Percentiles rank a stretch among this genome's conserved stretches.
phyloP scores from a whole-genome alignment of 2,113 vertebrate species.

The Ammodytes marinus region DNA sequence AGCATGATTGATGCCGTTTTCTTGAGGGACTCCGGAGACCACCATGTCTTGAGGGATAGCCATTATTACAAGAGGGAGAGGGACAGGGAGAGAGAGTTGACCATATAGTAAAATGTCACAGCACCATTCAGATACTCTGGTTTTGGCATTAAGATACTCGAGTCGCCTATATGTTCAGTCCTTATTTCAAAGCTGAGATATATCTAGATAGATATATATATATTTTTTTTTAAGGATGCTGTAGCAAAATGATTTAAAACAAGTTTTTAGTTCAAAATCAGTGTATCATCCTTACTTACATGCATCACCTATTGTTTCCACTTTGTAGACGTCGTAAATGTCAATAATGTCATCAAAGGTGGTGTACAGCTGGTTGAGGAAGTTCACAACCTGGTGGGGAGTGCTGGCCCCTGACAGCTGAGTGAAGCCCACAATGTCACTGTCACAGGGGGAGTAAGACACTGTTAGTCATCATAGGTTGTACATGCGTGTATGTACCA shows the following conservation, averaged over 20 bases:
- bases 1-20: conserved; percentile 84
- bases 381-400: conserved; percentile 84
- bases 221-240: neutral
- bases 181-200: neutral
- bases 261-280: neutral
- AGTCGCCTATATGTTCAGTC: neutral
- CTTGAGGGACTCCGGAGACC: conserved; percentile 85
- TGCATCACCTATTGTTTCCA: conserved; percentile 87
- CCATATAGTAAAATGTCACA: neutral
- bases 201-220: neutral
- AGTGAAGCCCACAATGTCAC: conserved; percentile 88
- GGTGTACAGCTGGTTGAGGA: conserved; percentile 88
- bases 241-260: neutral
- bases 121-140: neutral
- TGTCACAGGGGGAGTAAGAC: conserved; percentile 42
- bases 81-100: neutral
- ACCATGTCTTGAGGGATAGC: conserved; percentile 82
- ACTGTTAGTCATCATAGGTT: neutral
- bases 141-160: neutral
- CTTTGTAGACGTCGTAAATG: conserved; percentile 88
- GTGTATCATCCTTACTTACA: conserved; percentile 73
- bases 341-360: conserved; percentile 88
- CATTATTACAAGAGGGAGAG: conserved; percentile 5
- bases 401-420: conserved; percentile 85
- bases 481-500: neutral